phyloP scores from a whole-genome alignment of 2,888 invertebrate species.

The Tetragonisca angustula region DNA sequence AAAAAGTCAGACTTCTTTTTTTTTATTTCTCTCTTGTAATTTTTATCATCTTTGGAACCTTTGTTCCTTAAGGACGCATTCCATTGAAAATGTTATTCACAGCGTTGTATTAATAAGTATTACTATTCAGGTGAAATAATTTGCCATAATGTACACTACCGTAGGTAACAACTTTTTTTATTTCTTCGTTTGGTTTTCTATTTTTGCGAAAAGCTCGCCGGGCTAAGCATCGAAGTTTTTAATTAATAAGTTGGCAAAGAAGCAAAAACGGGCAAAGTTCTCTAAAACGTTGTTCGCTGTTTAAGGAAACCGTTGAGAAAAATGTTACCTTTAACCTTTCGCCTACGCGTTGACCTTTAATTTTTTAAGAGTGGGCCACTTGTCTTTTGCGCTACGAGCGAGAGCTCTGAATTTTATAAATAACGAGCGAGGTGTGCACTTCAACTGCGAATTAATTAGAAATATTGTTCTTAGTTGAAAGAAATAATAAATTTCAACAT shows the following conservation, averaged over 20 bases:
- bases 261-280: not conserved
- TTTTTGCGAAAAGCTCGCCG: too few species aligned
- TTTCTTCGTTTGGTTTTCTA: too few species aligned
- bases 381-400: not conserved
- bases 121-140: too few species aligned
- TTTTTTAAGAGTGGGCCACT: not conserved
- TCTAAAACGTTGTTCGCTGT: not conserved
- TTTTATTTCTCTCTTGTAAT: too few species aligned
- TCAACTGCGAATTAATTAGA: not conserved
- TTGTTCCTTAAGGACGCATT: too few species aligned
- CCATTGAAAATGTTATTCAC: too few species aligned
- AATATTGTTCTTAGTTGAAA: not conserved
- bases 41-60: too few species aligned
- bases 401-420: not conserved
- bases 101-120: too few species aligned
- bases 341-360: not conserved
- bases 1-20: not conserved
- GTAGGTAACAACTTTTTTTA: too few species aligned
- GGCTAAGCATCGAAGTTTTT: not conserved
- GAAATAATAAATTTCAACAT: not conserved
- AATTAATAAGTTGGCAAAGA: not conserved
- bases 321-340: slow-evolving; percentile 17
- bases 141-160: too few species aligned
- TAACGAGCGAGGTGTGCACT: not conserved
- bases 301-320: slow-evolving; percentile 4